Evolutionary conservation across 2,797 vertebrate genomes (phyloP).

Genomic region (Myripristis jacobus): DNA sequence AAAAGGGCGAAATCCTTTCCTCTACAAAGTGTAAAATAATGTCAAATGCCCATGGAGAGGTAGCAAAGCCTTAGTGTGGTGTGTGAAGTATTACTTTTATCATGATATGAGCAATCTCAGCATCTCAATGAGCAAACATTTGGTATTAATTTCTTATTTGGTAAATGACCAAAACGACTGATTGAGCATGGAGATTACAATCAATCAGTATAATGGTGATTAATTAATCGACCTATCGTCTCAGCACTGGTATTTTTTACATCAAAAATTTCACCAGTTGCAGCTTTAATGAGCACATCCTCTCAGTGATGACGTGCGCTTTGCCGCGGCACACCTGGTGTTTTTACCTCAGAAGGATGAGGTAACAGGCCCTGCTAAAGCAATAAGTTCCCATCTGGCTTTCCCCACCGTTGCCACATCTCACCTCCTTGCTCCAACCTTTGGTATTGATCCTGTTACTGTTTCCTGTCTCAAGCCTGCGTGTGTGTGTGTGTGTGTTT

Average conservation of each 20-base stretch:
- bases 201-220: too few relatives aligned
- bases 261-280: conserved; percentile 18
- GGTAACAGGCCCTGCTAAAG: conserved; percentile 74
- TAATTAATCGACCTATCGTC: too few relatives aligned
- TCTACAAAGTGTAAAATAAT: conserved; percentile 31
- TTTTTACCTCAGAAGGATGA: conserved; percentile 67
- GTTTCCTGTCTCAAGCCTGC: conserved; percentile 51
- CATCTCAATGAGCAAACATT: too few relatives aligned
- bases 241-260: conserved; percentile 18
- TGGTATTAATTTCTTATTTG: too few relatives aligned
- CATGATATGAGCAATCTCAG: too few relatives aligned
- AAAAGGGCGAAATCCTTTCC: conserved; percentile 22
- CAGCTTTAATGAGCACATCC: conserved; percentile 55
- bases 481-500: conserved; percentile 40
- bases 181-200: too few relatives aligned
- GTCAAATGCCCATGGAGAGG: too few relatives aligned
- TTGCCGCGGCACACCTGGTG: conserved; percentile 67
- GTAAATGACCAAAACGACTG: too few relatives aligned
- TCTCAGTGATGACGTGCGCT: conserved; percentile 57
- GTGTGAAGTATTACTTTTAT: too few relatives aligned
- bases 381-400: conserved; percentile 65
- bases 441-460: conserved; percentile 64
- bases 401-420: conserved; percentile 27
- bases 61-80: too few relatives aligned
- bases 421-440: conserved; percentile 37